These are phyloP conservation scores for Drosophila biarmipes DNA, from an alignment of 1,140 invertebrate genomes.

Conservation along the genomic window DNA sequence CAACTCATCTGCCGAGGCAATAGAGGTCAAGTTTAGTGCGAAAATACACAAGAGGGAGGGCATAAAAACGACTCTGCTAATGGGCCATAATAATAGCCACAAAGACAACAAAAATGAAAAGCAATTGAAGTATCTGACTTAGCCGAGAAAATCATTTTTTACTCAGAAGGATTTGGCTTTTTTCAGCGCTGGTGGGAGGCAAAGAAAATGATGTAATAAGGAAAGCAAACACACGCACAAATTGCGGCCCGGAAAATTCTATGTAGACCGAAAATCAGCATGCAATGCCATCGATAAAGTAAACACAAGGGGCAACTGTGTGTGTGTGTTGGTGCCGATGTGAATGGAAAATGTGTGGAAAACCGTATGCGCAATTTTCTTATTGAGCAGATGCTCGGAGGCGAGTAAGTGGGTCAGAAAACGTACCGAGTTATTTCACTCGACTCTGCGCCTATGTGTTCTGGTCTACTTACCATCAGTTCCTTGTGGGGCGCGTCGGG, in stretches of 20 bases:
- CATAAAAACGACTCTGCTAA: constrained; percentile 47
- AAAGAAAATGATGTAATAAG: constrained; percentile 72
- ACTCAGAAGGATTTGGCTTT: constrained; percentile 15
- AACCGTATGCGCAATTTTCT: constrained; percentile 57
- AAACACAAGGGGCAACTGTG: constrained; percentile 54
- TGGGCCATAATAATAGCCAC: constrained; percentile 55
- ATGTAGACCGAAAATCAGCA: constrained; percentile 55
- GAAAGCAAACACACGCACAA: constrained; percentile 38
- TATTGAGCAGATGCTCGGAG: constrained; percentile 51
- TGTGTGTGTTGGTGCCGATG: constrained; percentile 22
- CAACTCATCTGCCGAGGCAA: constrained; percentile 23
- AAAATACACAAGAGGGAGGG: constrained; percentile 20
- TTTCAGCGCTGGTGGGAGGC: constrained; percentile 6
- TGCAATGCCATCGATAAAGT: constrained; percentile 62
- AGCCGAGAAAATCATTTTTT: background rate
- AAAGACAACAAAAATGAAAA: constrained; percentile 35
- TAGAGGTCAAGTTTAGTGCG: constrained; percentile 66
- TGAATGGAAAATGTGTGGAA: constrained; percentile 49
- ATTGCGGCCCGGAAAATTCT: constrained; percentile 25
- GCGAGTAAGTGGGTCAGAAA: constrained; percentile 65
- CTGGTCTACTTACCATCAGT: constrained; percentile 70
- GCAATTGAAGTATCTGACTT: constrained; percentile 22
- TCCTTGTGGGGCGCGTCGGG: constrained; percentile 78
- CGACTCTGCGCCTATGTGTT: constrained; percentile 12
- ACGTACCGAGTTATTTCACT: constrained; percentile 12